These are phyloP conservation scores for Monoplex corrugatus DNA, from an alignment of 2,888 invertebrate genomes.

Conservation along the genomic window DNA sequence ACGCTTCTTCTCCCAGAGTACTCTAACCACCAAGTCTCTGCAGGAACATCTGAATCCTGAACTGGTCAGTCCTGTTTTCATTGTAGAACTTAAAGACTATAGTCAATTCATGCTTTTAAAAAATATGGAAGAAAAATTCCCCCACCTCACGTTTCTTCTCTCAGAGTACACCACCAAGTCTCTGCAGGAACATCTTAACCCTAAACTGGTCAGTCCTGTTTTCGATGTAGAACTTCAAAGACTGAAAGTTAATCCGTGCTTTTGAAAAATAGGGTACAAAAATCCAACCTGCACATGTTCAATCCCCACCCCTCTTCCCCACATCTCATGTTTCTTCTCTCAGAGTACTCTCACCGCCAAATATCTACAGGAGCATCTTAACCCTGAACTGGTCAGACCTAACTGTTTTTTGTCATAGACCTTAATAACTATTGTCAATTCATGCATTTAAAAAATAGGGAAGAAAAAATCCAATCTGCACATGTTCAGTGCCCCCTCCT, in stretches of 20 bases:
- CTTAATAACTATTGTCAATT: too few species aligned
- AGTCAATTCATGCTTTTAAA: too few species aligned
- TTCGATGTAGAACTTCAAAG: slow-evolving; percentile 82
- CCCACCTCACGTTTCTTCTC: slow-evolving; percentile 60
- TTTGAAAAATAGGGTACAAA: slow-evolving; percentile 71
- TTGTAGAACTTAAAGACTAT: too few species aligned
- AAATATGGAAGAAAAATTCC: too few species aligned
- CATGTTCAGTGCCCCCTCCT: slow-evolving; percentile 59
- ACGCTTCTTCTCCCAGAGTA: slow-evolving; percentile 62
- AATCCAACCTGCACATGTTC: too few species aligned
- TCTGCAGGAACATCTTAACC: slow-evolving; percentile 71
- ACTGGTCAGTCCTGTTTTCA: slow-evolving; percentile 66
- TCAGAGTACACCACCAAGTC: slow-evolving; percentile 67
- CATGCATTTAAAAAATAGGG: too few species aligned
- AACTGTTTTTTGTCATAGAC: too few species aligned
- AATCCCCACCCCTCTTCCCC: too few species aligned
- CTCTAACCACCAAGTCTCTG: slow-evolving; percentile 70
- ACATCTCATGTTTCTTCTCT: too few species aligned
- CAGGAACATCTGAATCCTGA: slow-evolving; percentile 78
- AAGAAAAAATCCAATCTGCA: slow-evolving; percentile 80
- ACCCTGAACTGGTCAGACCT: background rate
- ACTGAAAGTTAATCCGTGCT: slow-evolving; percentile 80
- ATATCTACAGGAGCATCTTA: too few species aligned
- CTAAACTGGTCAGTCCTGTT: slow-evolving; percentile 82
- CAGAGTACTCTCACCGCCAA: too few species aligned